Evolutionary conservation across 2,888 invertebrate species (phyloP).

Genomic region (Tricholauxania praeusta): DNA sequence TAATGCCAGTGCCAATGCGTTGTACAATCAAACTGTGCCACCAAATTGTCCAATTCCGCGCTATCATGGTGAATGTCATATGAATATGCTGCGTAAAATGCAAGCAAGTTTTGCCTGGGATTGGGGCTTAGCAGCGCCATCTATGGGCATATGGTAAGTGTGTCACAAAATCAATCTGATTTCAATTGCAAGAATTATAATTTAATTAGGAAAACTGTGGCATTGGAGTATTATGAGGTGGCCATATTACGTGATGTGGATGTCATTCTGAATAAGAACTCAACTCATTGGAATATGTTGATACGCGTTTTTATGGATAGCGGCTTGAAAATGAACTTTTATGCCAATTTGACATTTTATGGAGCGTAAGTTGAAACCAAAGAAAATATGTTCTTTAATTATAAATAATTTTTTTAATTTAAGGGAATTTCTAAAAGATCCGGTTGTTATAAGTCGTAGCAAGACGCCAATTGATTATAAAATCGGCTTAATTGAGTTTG

Average conservation of each 20-base stretch:
- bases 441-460: conserved; percentile 54
- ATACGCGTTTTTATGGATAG: conserved; percentile 68
- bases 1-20: conserved; percentile 62
- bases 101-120: conserved; percentile 98
- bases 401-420: conserved; percentile 4
- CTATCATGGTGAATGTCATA: conserved; percentile 93
- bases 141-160: conserved; percentile 89
- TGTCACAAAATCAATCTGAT: background rate
- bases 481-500: conserved; percentile 60
- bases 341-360: conserved; percentile 61
- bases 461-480: conserved; percentile 53
- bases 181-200: conserved; percentile 25
- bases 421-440: conserved; percentile 63
- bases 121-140: conserved; percentile 97
- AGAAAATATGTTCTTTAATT: conserved; percentile 1
- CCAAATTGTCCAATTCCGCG: conserved; percentile 81
- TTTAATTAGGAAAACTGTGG: conserved; percentile 73
- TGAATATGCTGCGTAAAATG: conserved; percentile 92
- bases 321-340: conserved; percentile 58
- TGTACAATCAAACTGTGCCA: conserved; percentile 67
- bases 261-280: conserved; percentile 57
- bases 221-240: conserved; percentile 75
- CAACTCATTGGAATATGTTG: conserved; percentile 68
- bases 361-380: conserved; percentile 59
- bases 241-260: conserved; percentile 76